Conservation (phyloP, 1,140 invertebrate genomes). For the Calosoma granatense region DNA sequence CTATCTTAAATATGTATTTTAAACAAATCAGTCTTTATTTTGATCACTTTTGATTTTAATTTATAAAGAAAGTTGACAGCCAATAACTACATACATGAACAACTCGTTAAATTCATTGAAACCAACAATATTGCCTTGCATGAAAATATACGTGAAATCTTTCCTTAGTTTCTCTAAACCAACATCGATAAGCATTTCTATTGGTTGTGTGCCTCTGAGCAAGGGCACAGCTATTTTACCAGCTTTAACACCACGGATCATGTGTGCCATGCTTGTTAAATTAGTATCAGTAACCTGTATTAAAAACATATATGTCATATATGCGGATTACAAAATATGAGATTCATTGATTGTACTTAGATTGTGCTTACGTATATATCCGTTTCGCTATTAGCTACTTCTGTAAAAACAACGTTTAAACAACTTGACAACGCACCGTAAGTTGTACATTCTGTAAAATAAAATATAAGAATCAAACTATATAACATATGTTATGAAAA, state of each 20-base stretch:
- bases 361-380: neutral
- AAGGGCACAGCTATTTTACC: conserved; percentile 15
- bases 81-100: neutral
- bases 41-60: too few species aligned
- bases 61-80: too few species aligned
- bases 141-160: conserved; percentile 31
- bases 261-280: neutral
- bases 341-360: neutral
- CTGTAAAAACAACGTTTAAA: neutral
- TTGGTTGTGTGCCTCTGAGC: conserved; percentile 24
- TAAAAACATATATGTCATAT: neutral
- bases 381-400: neutral
- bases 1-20: neutral
- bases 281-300: neutral
- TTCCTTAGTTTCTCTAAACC: conserved; percentile 32
- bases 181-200: conserved; percentile 32
- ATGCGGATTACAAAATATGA: neutral
- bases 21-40: too few species aligned
- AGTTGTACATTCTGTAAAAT: neutral
- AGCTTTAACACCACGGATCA: neutral
- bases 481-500: too few species aligned
- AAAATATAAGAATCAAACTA: neutral
- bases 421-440: neutral
- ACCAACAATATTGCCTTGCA: conserved; percentile 23
- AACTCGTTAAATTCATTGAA: conserved; percentile 19